These are phyloP conservation scores for Sigmodon hispidus DNA, from an alignment of 2,113 vertebrate species.

Conservation along the genomic window DNA sequence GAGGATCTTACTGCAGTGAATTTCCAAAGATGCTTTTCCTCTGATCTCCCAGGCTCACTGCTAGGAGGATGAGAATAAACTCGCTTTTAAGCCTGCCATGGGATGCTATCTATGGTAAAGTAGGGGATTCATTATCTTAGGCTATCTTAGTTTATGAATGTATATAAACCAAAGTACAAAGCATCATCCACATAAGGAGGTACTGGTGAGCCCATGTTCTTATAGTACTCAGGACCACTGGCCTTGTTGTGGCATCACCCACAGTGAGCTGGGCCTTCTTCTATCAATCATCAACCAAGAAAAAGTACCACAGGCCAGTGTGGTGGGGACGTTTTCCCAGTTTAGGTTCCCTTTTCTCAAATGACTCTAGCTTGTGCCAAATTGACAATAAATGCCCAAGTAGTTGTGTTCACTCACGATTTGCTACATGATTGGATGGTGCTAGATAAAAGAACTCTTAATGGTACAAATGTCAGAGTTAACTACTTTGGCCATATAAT, in stretches of 20 bases:
- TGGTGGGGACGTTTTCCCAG: background rate
- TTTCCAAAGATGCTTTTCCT: background rate
- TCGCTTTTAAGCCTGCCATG: background rate
- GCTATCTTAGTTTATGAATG: background rate
- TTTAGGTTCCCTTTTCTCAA: background rate
- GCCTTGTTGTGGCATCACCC: background rate
- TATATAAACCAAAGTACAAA: background rate
- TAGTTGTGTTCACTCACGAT: background rate
- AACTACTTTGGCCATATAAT: background rate
- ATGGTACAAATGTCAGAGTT: background rate
- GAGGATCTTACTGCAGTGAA: background rate
- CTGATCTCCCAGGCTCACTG: background rate
- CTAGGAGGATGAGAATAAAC: background rate
- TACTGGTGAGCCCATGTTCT: background rate
- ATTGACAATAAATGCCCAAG: background rate
- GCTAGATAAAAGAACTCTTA: conserved; percentile 2
- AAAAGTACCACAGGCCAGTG: background rate
- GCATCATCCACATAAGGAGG: background rate
- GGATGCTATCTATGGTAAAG: background rate
- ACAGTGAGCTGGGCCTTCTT: background rate
- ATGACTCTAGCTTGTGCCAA: background rate
- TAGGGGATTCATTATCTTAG: background rate
- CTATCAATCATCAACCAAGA: background rate
- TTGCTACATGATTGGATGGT: background rate
- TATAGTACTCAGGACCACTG: background rate